Evolutionary conservation across 2,797 vertebrate species (phyloP), one percentile per base, ranked within the genome.

Genomic region (Rhinophrynus dorsalis): DNA sequence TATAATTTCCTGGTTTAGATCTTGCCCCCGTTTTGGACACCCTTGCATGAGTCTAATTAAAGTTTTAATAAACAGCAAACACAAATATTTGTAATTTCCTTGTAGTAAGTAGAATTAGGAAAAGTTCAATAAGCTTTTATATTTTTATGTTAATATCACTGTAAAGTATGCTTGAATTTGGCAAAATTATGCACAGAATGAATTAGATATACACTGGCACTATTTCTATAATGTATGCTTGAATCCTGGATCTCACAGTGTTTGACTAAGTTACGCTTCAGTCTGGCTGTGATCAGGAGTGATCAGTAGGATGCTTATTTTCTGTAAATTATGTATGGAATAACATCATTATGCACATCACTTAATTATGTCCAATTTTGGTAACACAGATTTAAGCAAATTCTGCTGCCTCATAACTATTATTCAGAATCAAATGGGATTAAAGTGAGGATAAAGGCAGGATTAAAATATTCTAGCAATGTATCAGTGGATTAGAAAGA

Each of bases 221-320:
- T 21, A 56, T 70, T 47, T 48, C 67, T 62, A 48, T 18, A 60
- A 70, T 70, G 57, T 44, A n/a, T n/a, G n/a, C n/a, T n/a, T n/a
- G n/a, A n/a, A n/a, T n/a, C n/a, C 50, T 33, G 67, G 48, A 52
- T 62, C 58, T 70, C 58, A 70, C 67, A 70, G 67, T 44, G 45
- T 48, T 48, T 48, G 58, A 70, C 48, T 58, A 54, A 62, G 47
- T 61, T 69, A 70, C 62, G 40, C 26, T 47, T 62, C 47, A 38
- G 55, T 62, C 48, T 55, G 48, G 48, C 48, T 18, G 50, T 30
- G 57, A 47, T 27, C n/a, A n/a, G 26, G 38, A 45, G 48, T 70
- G 58, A 70, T 70, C 58, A 62, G 58, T 27, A 35, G 37, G 57
- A 55, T 35, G 29, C 38, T 55, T 62, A 44, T 62, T 62, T 70